Evolutionary conservation across 2,113 vertebrate genomes (phyloP), one percentile per base, ranked within the genome.

Genomic region (Trogon surrucura): DNA sequence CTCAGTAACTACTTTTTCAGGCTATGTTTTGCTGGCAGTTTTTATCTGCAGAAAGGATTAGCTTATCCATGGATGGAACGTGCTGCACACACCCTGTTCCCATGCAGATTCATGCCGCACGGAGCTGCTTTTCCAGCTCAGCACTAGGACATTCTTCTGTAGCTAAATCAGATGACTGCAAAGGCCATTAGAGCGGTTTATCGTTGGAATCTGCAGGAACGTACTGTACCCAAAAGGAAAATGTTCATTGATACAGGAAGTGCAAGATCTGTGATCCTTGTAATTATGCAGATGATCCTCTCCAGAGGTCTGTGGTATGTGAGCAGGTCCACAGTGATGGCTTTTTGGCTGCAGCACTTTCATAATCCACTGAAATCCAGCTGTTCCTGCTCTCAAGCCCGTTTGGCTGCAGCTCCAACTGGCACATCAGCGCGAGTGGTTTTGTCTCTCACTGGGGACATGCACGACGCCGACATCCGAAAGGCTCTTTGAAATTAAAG

Each of bases 31-130:
- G 60, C 56, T 84, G 90, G 65, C 75, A 61, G 65, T 51, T 88
- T 82, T 91, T 93, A 95, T 91, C 95, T 95, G 93, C 92, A 95
- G 95, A 94, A 96, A 67, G 93, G 82, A 93, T 94, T 95, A 94
- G 64, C 56, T 94, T 88, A 88, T 93, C 88, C 53, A 0, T 41
- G 90, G 88, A 73, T 92, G 61, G 93, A 95, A 93, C 90, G 38
- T 96, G 92, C 95, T 84, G 92, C 90, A 94, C 88, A 95, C 91
- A 74, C 91, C 93, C 92, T 92, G 90, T 96, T 96, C 95, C 88
- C 93, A 91, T 93, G 80, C 90, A 92, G 95, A 94, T 84, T 80
- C 80, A 67, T 60, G 57, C 3, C 0, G 88, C 8, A 32, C 51
- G 72, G 82, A 96, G 90, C 92, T 90, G 88, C 12, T 4, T 71